A percentile compares a stretch with the other conserved stretches of the same genome.
These are phyloP conservation scores for Chaetops frenatus DNA, from an alignment of 2,113 vertebrate species.

Conservation along the genomic window DNA sequence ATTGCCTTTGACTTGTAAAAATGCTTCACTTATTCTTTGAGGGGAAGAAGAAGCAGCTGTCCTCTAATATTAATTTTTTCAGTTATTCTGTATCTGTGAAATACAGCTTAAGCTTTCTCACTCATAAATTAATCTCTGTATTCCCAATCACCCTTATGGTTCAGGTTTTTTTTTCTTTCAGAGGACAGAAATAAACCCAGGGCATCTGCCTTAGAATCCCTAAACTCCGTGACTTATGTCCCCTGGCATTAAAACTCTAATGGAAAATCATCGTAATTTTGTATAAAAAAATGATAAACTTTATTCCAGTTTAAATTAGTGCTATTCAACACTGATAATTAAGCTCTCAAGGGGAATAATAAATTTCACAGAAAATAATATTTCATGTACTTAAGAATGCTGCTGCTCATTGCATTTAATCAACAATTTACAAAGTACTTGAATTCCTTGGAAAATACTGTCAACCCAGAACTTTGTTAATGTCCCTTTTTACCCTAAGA, in stretches of 20 bases:
- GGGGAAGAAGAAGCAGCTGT: neutral
- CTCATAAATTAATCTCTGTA: neutral
- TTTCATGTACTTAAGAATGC: neutral
- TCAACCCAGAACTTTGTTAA: neutral
- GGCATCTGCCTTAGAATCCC: neutral
- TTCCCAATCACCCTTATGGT: neutral
- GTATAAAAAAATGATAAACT: neutral
- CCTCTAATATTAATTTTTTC: neutral
- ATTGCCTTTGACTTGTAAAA: conserved; percentile 16
- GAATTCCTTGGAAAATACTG: neutral
- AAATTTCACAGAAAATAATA: neutral
- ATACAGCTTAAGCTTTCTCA: neutral
- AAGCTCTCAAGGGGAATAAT: neutral
- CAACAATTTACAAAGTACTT: neutral
- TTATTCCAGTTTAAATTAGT: neutral
- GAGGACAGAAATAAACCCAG: neutral
- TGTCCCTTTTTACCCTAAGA: neutral
- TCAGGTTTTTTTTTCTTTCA: neutral
- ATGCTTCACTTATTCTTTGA: neutral
- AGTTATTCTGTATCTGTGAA: neutral
- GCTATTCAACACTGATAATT: neutral
- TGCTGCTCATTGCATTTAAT: neutral
- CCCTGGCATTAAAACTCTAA: neutral
- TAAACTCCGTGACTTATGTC: neutral
- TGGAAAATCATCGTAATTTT: neutral